phyloP scores from a whole-genome alignment of 2,113 vertebrate genomes.

The Gobiocypris rarus region DNA sequence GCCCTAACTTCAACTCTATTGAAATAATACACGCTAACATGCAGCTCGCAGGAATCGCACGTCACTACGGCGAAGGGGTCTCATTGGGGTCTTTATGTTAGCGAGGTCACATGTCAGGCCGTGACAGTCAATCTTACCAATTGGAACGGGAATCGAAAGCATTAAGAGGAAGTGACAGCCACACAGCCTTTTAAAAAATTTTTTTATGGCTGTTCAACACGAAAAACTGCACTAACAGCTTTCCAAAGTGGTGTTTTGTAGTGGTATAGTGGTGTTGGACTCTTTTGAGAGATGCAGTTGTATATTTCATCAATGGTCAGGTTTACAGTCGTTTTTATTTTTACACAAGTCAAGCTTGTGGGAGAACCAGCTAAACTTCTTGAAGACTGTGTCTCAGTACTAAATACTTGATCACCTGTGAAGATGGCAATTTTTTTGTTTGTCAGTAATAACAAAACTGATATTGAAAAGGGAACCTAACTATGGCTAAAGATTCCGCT shows the following conservation, averaged over 20 bases:
- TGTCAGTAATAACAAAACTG: slow-evolving; percentile 45
- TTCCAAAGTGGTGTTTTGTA: neutral
- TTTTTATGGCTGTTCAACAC: slow-evolving; percentile 23
- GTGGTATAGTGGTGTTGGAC: neutral
- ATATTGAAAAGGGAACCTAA: slow-evolving; percentile 61
- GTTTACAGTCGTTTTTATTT: slow-evolving; percentile 19
- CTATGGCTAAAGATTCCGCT: neutral
- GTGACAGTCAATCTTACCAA: slow-evolving; percentile 27
- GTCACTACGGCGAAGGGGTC: neutral
- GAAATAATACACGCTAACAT: neutral
- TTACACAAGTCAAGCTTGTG: slow-evolving; percentile 6
- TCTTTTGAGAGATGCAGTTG: neutral
- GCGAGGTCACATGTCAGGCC: slow-evolving; percentile 5
- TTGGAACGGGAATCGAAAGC: slow-evolving; percentile 53
- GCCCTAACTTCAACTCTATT: slow-evolving; percentile 3
- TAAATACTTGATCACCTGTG: slow-evolving; percentile 36
- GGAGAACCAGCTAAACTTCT: slow-evolving; percentile 14
- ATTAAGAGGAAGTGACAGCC: slow-evolving; percentile 50
- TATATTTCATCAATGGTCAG: neutral
- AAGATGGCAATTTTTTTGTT: neutral
- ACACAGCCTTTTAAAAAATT: slow-evolving; percentile 38
- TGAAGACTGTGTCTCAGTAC: slow-evolving; percentile 6
- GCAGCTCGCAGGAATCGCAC: neutral
- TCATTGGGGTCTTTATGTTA: slow-evolving; percentile 28
- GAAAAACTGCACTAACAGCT: slow-evolving; percentile 57